Base-by-base conservation (phyloP, 2,113 vertebrate species). In the Mormyrus lacerda region DNA sequence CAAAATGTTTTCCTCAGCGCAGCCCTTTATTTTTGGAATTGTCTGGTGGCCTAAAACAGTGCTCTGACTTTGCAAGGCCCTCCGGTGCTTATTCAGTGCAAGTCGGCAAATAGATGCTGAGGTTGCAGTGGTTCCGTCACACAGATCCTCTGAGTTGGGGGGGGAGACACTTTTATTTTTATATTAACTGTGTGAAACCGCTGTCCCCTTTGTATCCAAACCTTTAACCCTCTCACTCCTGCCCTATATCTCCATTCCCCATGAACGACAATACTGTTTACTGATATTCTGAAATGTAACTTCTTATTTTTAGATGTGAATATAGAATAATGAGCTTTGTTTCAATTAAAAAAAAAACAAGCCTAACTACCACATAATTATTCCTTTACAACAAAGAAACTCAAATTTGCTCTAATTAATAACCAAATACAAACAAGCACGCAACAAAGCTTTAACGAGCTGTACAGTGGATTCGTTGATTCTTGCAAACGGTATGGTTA, bases 21-120 rank as follows among this genome's bases (percentile, higher is more conserved):
- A 8, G 79, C 87, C 88, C 45, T 31, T 73, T 73, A 88, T 65
- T 55, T 88, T 53, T 85, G 21, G 79, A 90, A 69, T 88, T 47
- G 35, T 51, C 87, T 65, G 13, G 39, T 69, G 76, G 87, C 87
- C 79, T 88, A 83, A 90, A 90, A 90, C 90, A 88, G 84, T 51
- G n/a, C 0, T 2, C 17, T 35, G 53, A 83, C 87, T 61, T 50
- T 85, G 17, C 31, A 85, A 27, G 69, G 48, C n/a, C 76, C 35
- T 7, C n/a, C 19, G 50, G 87, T 11, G n/a, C 87, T 84, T 88
- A 50, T 73, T 88, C 39, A 21, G 87, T 55, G 69, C 2, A 61
- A 90, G 55, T 65, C 51, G 24, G 17, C 48, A 35, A 82, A 84
- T 35, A 88, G 42, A 31, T 61, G 89, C 65, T 87, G 89, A 90